Evolutionary conservation across 2,888 invertebrate species (phyloP).

Genomic region (Steinernema carpocapsae): DNA sequence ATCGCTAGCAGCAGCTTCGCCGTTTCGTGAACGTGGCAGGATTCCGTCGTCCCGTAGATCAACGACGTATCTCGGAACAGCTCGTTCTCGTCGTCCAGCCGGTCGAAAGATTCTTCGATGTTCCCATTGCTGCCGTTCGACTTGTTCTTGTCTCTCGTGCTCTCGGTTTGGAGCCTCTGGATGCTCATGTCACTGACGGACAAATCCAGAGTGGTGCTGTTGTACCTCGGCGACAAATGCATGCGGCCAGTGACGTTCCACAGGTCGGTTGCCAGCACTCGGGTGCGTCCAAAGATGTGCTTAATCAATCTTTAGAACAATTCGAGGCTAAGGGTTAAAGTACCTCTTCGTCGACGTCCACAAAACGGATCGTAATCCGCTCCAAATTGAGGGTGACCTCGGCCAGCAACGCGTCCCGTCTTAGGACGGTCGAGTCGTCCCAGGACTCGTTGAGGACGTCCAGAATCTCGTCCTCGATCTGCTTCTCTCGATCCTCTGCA

Average conservation of each 20-base stretch:
- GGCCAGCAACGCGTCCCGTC: constrained; percentile 65
- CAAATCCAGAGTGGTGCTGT: constrained; percentile 56
- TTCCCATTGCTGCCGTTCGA: background rate
- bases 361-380: constrained; percentile 60
- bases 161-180: constrained; percentile 54
- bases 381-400: constrained; percentile 62
- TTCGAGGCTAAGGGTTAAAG: background rate
- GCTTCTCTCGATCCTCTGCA: constrained; percentile 45
- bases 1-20: constrained; percentile 52
- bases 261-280: constrained; percentile 61
- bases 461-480: constrained; percentile 65
- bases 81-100: constrained; percentile 20
- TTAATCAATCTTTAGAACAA: background rate
- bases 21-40: constrained; percentile 34
- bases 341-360: constrained; percentile 53
- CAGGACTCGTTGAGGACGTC: constrained; percentile 66
- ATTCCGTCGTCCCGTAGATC: constrained; percentile 45
- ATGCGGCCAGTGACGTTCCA: constrained; percentile 56
- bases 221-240: constrained; percentile 64
- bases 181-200: constrained; percentile 63
- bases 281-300: constrained; percentile 37
- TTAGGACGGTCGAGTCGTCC: constrained; percentile 67
- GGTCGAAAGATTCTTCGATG: constrained; percentile 6
- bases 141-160: constrained; percentile 5
- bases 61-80: constrained; percentile 40